Base-by-base conservation (phyloP, 1,140 invertebrate genomes). In the Ceratina japonica region DNA sequence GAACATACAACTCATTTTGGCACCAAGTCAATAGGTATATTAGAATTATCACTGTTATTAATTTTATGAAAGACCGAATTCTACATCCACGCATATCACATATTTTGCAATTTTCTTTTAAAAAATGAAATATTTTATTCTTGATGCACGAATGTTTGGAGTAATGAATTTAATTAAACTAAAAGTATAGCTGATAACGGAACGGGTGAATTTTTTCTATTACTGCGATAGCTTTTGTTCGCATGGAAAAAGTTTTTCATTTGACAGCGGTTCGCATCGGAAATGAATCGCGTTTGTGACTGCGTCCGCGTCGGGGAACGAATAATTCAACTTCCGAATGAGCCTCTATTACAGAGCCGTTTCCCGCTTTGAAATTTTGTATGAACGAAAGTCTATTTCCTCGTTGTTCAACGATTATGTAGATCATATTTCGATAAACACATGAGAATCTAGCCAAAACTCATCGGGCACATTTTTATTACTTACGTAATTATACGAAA, bases 321-420 rank as follows among this genome's bases (percentile, higher is more conserved):
- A 71, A 71, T 77, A 77, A 77, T 71, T 68, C 27, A 71, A 70
- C 68, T 77, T 62, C 52, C 44, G n/a, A 70, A 49, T 58, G 27
- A 7, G 5, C 15, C 24, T 12, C 37, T 61, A 51, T 75, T 58
- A 44, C 63, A 44, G n/a, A 22, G n/a, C 37, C 63, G 20, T 27
- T 66, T 66, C 56, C 66, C 73, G 37, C 66, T 69, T 51, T 31
- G 49, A 31, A 77, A 70, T 59, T 52, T 77, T 58, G 44, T 7
- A 37, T 18, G 27, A 27, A 7, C 58, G 68, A 62, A 62, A 71
- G 61, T 62, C 15, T 22, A 62, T 31, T 3, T 4, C 24, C 20
- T 18, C 5, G 24, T 15, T 15, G n/a, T 13, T 71, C 31, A 20
- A 3, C 8, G 13, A 10, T 3, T 3, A 56, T 37, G 63, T 15